These are phyloP conservation scores for Ditylenchus weischeri DNA, from an alignment of 2,888 invertebrate genomes.

Conservation along the genomic window DNA sequence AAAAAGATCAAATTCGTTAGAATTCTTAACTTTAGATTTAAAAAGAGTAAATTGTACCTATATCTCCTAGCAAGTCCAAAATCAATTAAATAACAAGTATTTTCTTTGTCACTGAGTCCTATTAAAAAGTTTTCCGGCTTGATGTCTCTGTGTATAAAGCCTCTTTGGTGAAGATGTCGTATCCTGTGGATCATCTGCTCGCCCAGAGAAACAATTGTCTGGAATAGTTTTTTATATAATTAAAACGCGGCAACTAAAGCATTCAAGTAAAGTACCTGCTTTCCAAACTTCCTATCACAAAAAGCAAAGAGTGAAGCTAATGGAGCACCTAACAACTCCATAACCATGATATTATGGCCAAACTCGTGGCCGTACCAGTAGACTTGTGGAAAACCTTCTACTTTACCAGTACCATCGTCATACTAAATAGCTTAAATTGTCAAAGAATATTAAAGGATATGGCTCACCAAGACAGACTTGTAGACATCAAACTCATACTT, in stretches of 20 bases:
- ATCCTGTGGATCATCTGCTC: conserved; percentile 43
- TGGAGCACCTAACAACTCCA: conserved; percentile 47
- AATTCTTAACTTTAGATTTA: not conserved
- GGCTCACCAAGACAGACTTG: conserved; percentile 29
- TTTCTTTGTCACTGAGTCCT: conserved; percentile 39
- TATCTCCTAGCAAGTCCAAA: conserved; percentile 47
- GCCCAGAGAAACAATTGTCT: conserved; percentile 42
- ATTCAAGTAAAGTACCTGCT: conserved; percentile 24
- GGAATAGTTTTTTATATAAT: not conserved
- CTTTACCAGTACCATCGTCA: conserved; percentile 32
- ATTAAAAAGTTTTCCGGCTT: conserved; percentile 47
- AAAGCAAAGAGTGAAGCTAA: conserved; percentile 46
- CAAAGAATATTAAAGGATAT: conserved; percentile 11
- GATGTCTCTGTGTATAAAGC: conserved; percentile 42
- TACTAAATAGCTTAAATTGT: conserved; percentile 16
- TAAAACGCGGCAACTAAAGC: not conserved
- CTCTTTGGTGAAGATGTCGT: conserved; percentile 53
- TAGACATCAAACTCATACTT: conserved; percentile 44
- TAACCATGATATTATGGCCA: conserved; percentile 42
- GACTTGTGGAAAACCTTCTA: conserved; percentile 32
- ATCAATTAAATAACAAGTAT: conserved; percentile 43
- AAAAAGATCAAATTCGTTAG: not conserved
- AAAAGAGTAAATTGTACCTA: conserved; percentile 10
- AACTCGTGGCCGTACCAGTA: conserved; percentile 39
- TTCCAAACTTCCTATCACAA: conserved; percentile 39